phyloP scores from a whole-genome alignment of 1,140 invertebrate species.

The Daktulosphaira vitifoliae region DNA sequence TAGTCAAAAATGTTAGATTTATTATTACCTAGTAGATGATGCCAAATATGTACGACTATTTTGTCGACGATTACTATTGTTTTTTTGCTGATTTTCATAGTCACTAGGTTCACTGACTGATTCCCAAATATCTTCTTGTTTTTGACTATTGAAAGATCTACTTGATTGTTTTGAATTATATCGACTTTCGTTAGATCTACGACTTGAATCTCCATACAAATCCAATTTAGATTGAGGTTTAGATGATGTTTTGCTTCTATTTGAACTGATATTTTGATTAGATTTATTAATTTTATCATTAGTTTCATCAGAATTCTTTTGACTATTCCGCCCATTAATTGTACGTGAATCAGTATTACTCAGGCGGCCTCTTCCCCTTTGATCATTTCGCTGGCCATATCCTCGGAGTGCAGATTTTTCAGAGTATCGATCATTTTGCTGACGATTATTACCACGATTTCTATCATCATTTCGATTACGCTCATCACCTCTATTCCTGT shows the following conservation, averaged over 20 bases:
- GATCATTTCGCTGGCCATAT: conserved; percentile 24
- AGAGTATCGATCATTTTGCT: conserved; percentile 22
- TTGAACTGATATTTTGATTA: background rate
- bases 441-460: conserved; percentile 5
- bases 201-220: conserved; percentile 12
- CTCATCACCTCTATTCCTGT: conserved; percentile 12
- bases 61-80: conserved; percentile 26
- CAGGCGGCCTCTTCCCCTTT: conserved; percentile 23
- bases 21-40: conserved; percentile 6
- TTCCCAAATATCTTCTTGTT: conserved; percentile 55
- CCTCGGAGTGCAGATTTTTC: conserved; percentile 21
- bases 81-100: conserved; percentile 43
- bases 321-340: conserved; percentile 11
- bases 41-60: conserved; percentile 12
- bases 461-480: conserved; percentile 13
- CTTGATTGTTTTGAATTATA: conserved; percentile 15
- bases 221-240: conserved; percentile 28
- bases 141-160: conserved; percentile 41
- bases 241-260: conserved; percentile 32
- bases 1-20: too few relatives aligned
- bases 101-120: conserved; percentile 61
- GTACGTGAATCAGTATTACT: conserved; percentile 24
- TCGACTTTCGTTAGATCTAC: conserved; percentile 22
- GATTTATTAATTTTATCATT: conserved; percentile 8
- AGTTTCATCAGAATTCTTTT: conserved; percentile 28